Conservation (phyloP, 2,888 invertebrate genomes). For the Trachelus iudaicus region DNA sequence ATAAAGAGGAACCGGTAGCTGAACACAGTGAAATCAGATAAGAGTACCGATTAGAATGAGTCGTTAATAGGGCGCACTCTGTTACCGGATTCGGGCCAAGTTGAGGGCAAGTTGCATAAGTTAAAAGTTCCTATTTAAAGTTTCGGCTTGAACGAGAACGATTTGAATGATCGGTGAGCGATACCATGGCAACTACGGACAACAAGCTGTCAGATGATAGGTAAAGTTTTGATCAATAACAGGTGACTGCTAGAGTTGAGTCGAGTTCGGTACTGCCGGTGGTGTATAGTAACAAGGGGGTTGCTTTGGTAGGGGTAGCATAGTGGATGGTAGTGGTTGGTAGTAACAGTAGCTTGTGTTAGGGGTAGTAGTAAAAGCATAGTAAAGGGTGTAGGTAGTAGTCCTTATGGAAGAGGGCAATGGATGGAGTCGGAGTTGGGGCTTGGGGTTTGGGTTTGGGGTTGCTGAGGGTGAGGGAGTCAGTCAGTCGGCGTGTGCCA, state of each 20-base stretch:
- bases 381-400: slow-evolving; percentile 2
- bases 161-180: slow-evolving; percentile 60
- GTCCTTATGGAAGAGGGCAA: slow-evolving; percentile 47
- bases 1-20: background rate
- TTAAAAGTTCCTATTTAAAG: slow-evolving; percentile 46
- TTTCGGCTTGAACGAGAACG: slow-evolving; percentile 33
- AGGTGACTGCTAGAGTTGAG: slow-evolving; percentile 52
- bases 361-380: slow-evolving; percentile 33
- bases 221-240: slow-evolving; percentile 66
- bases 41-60: slow-evolving; percentile 19
- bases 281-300: slow-evolving; percentile 1
- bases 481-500: slow-evolving; percentile 57
- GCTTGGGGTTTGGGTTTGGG: slow-evolving; percentile 2
- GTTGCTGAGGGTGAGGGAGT: slow-evolving; percentile 24
- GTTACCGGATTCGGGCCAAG: slow-evolving; percentile 13
- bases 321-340: background rate
- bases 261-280: slow-evolving; percentile 20
- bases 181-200: slow-evolving; percentile 63
- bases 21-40: slow-evolving; percentile 10
- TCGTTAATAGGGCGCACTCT: slow-evolving; percentile 20
- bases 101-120: slow-evolving; percentile 27
- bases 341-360: slow-evolving; percentile 11
- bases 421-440: slow-evolving; percentile 24
- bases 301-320: background rate
- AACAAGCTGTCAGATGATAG: slow-evolving; percentile 66